Evolutionary conservation across 2,888 invertebrate species (phyloP).

Genomic region (Caenorhabditis wallacei): DNA sequence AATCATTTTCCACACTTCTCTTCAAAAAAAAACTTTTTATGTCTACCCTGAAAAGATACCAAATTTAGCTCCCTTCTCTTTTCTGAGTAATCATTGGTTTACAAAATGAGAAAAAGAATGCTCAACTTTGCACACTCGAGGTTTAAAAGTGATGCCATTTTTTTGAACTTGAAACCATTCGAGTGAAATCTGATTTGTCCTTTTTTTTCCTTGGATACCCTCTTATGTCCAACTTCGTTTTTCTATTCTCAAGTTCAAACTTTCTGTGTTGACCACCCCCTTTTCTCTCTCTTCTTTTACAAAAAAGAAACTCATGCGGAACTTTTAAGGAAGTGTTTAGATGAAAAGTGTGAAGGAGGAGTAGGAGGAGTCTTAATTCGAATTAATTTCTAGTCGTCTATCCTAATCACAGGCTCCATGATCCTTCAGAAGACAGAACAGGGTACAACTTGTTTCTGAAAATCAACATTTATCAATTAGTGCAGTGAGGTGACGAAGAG

Average conservation of each 20-base stretch:
- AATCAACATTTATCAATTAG: conserved; percentile 13
- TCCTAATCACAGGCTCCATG: conserved; percentile 5
- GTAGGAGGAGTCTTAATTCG: conserved; percentile 46
- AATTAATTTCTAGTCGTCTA: conserved; percentile 57
- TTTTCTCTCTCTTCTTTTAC: background rate
- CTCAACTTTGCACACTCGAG: conserved; percentile 46
- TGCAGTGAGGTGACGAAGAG: conserved; percentile 2
- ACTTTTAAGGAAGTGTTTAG: conserved; percentile 17
- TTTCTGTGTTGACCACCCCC: conserved; percentile 28
- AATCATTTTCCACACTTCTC: background rate
- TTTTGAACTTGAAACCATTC: conserved; percentile 49
- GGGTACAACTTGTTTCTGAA: background rate
- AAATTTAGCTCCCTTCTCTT: conserved; percentile 12
- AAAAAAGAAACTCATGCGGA: background rate
- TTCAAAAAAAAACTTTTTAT: background rate
- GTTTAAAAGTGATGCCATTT: conserved; percentile 54
- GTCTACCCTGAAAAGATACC: background rate
- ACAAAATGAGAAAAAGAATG: conserved; percentile 7
- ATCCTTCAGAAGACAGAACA: background rate
- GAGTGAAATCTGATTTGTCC: conserved; percentile 44
- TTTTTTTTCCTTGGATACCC: background rate
- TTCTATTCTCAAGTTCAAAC: conserved; percentile 32
- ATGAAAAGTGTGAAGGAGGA: conserved; percentile 17
- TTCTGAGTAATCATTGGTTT: conserved; percentile 45
- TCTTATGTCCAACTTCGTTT: background rate